These are phyloP conservation scores for Nycticebus coucang DNA, from an alignment of 2,113 vertebrate genomes.

Conservation along the genomic window DNA sequence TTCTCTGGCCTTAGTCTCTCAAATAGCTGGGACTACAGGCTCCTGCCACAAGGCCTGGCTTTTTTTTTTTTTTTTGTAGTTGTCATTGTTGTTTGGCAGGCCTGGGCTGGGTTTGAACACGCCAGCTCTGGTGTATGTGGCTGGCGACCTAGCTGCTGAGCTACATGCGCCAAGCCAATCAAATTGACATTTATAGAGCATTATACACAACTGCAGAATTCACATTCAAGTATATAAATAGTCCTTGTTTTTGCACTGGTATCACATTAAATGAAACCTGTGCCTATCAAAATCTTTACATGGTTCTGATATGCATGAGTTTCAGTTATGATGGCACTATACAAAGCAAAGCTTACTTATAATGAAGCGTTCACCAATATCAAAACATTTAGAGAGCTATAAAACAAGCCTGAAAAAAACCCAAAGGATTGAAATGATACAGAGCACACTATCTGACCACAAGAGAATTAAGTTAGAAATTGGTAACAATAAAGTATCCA, in stretches of 20 bases:
- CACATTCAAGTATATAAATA: not conserved
- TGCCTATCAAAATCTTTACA: not conserved
- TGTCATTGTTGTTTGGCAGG: too few relatives aligned
- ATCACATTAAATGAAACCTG: constrained; percentile 35
- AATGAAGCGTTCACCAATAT: not conserved
- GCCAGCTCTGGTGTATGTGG: too few relatives aligned
- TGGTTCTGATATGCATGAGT: not conserved
- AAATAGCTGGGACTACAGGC: too few relatives aligned
- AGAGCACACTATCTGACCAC: not conserved
- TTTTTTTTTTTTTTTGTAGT: too few relatives aligned
- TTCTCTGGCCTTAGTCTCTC: too few relatives aligned
- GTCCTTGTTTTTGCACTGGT: not conserved
- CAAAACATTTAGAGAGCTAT: not conserved
- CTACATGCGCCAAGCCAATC: too few relatives aligned
- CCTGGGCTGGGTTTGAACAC: too few relatives aligned
- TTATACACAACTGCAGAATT: not conserved
- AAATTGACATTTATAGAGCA: not conserved
- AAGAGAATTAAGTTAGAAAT: constrained; percentile 35
- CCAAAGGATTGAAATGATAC: not conserved
- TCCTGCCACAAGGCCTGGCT: too few relatives aligned
- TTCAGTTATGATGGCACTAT: not conserved
- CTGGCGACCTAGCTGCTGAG: too few relatives aligned
- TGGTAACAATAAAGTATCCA: not conserved
- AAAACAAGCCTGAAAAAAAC: constrained; percentile 19
- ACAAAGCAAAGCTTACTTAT: not conserved